Conservation (phyloP, 2,888 invertebrate genomes). For the Lutraria lutraria region DNA sequence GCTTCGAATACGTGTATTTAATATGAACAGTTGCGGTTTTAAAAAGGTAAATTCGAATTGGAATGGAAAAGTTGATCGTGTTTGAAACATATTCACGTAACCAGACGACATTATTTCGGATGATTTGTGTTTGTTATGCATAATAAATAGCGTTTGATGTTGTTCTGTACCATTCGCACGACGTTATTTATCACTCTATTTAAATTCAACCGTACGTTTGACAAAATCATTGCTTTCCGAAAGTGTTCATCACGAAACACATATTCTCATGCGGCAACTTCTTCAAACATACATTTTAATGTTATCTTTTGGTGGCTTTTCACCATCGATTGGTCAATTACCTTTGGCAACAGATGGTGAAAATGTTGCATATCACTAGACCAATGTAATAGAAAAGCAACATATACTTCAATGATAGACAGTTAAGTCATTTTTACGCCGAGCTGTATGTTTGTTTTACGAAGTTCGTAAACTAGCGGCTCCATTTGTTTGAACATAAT, state of each 20-base stretch:
- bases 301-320: not conserved
- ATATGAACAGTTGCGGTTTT: not conserved
- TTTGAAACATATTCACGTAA: slow-evolving; percentile 13
- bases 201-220: not conserved
- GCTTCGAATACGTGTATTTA: not conserved
- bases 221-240: not conserved
- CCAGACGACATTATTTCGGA: not conserved
- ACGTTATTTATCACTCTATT: not conserved
- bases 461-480: not conserved
- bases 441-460: not conserved
- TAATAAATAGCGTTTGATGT: slow-evolving; percentile 19
- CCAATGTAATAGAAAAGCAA: too few relatives aligned
- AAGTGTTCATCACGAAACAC: not conserved
- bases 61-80: not conserved
- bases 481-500: not conserved
- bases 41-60: not conserved
- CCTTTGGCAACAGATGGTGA: not conserved
- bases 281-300: not conserved
- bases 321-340: not conserved
- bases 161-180: not conserved
- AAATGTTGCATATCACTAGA: not conserved
- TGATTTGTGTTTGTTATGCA: not conserved
- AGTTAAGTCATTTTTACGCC: too few relatives aligned
- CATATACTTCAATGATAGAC: too few relatives aligned
- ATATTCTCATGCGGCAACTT: not conserved